phyloP scores from a whole-genome alignment of 1,140 invertebrate genomes.

The Maconellicoccus hirsutus region DNA sequence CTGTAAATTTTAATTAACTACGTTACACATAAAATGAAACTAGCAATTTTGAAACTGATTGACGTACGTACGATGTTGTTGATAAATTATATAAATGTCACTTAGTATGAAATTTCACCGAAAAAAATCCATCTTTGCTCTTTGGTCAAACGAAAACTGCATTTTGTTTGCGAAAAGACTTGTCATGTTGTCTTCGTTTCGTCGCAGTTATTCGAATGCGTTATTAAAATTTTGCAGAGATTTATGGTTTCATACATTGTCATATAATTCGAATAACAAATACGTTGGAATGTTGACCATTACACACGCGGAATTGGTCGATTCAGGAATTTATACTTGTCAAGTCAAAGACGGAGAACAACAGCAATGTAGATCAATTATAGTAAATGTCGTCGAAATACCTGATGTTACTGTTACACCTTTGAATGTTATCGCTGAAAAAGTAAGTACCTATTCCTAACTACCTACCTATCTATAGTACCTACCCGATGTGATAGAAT shows the following conservation, averaged over 20 bases:
- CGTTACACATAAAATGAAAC: not conserved
- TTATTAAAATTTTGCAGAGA: slow-evolving; percentile 31
- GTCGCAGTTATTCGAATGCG: slow-evolving; percentile 16
- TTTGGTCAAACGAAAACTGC: not conserved
- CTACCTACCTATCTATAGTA: slow-evolving; percentile 10
- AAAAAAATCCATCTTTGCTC: no score
- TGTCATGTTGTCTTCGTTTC: not conserved
- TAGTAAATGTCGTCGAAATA: slow-evolving; percentile 49
- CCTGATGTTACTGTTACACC: slow-evolving; percentile 58
- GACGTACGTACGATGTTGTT: no score
- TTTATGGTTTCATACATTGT: slow-evolving; percentile 32
- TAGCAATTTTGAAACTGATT: no score
- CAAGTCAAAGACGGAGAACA: slow-evolving; percentile 57
- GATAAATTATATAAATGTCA: no score
- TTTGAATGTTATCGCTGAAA: slow-evolving; percentile 56
- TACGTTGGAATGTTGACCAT: slow-evolving; percentile 54
- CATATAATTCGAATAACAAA: slow-evolving; percentile 30
- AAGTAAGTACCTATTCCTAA: slow-evolving; percentile 38
- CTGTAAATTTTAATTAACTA: not conserved
- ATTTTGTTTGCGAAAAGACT: not conserved
- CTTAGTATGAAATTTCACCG: no score
- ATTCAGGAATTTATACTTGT: slow-evolving; percentile 61
- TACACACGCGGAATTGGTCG: slow-evolving; percentile 45
- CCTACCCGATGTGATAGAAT: no score
- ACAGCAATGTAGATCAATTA: slow-evolving; percentile 55